Percentiles rank a stretch among this genome's conserved stretches.
Conservation (phyloP, 1,140 invertebrate species). For the Lordiphosa mommai region DNA sequence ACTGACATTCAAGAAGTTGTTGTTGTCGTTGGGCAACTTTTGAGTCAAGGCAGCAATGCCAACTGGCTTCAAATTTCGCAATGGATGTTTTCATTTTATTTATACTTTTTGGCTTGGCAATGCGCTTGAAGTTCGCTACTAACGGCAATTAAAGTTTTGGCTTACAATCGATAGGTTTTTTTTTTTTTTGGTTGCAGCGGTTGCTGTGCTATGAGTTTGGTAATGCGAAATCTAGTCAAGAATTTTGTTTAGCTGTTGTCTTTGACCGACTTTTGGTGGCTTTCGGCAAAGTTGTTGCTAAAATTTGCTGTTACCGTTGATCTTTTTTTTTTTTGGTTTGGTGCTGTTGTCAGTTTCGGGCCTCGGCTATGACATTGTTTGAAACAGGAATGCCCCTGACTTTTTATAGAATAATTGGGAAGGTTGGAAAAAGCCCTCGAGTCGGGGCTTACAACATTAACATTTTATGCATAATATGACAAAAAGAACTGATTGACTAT, state of each 20-base stretch:
- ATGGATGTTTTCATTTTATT: too few relatives aligned
- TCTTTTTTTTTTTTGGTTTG: background rate
- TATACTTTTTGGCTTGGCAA: slow-evolving; percentile 23
- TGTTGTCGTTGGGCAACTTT: slow-evolving; percentile 19
- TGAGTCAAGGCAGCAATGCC: slow-evolving; percentile 27
- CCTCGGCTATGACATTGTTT: slow-evolving; percentile 5
- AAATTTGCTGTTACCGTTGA: background rate
- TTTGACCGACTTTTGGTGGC: slow-evolving; percentile 51
- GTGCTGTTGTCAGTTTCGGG: background rate
- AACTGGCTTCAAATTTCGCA: slow-evolving; percentile 32
- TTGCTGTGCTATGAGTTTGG: slow-evolving; percentile 18
- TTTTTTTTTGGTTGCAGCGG: slow-evolving; percentile 14
- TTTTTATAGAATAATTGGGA: background rate
- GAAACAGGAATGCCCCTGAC: background rate
- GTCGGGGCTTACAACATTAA: too few relatives aligned
- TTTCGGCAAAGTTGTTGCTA: slow-evolving; percentile 1
- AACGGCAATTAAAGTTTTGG: slow-evolving; percentile 60
- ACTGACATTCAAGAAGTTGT: slow-evolving; percentile 47
- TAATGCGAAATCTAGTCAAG: slow-evolving; percentile 45
- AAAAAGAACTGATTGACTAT: too few relatives aligned
- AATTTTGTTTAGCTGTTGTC: slow-evolving; percentile 64
- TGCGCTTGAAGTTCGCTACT: slow-evolving; percentile 27
- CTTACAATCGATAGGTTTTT: slow-evolving; percentile 45
- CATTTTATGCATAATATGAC: too few relatives aligned
- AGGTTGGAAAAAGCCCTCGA: too few relatives aligned